Conservation (phyloP, 2,113 vertebrate genomes). For the Turdus rufiventris region DNA sequence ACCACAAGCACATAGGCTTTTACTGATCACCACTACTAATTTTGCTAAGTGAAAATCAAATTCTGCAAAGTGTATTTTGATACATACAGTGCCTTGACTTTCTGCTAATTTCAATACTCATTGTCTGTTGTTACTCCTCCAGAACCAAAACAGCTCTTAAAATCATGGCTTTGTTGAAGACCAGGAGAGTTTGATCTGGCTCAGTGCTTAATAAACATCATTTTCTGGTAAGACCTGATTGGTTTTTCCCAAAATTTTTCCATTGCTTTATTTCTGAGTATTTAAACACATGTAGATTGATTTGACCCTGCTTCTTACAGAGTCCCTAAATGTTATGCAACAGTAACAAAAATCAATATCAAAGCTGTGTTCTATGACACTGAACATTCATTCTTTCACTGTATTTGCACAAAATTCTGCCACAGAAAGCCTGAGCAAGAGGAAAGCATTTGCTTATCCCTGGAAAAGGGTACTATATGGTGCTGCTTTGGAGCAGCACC, state of each 20-base stretch:
- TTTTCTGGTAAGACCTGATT: not conserved
- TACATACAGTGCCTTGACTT: not conserved
- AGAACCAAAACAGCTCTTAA: not conserved
- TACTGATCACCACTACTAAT: not conserved
- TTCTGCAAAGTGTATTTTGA: not conserved
- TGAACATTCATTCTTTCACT: not conserved
- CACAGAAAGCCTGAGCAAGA: not conserved
- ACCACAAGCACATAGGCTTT: not conserved
- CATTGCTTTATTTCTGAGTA: slow-evolving; percentile 35
- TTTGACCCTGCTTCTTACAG: slow-evolving; percentile 7
- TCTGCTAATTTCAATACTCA: not conserved
- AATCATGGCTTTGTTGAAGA: not conserved
- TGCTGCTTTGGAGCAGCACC: not conserved
- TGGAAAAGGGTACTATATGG: not conserved
- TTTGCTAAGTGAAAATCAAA: not conserved
- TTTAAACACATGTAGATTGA: slow-evolving; percentile 21
- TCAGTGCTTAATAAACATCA: not conserved
- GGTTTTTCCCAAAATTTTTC: not conserved
- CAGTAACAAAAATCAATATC: not conserved
- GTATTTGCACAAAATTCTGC: not conserved
- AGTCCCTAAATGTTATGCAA: not conserved
- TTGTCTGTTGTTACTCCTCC: not conserved
- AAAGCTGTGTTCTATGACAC: not conserved
- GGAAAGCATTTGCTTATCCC: not conserved
- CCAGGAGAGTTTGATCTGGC: not conserved